Conservation (phyloP, 2,113 vertebrate genomes). For the Petaurus breviceps region DNA sequence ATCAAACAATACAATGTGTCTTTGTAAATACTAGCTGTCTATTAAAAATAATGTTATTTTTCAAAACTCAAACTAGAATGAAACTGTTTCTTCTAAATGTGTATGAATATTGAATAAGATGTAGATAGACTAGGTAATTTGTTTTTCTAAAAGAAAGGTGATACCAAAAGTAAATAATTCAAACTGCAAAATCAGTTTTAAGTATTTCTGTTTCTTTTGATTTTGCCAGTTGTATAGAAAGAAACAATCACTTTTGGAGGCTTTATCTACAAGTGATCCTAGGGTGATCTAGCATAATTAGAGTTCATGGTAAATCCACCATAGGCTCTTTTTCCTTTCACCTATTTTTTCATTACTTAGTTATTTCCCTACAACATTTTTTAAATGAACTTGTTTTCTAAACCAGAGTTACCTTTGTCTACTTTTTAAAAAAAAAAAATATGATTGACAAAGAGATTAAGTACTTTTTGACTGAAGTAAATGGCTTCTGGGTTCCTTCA, state of each 20-base stretch:
- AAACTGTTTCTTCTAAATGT: background rate
- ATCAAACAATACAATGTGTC: background rate
- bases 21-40: background rate
- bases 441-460: background rate
- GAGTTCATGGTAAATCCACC: background rate
- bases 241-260: background rate
- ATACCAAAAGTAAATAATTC: background rate
- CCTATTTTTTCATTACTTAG: background rate
- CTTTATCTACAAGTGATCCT: background rate
- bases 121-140: background rate
- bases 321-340: background rate
- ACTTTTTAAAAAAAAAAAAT: background rate
- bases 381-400: background rate
- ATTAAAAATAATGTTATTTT: background rate
- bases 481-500: background rate
- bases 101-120: background rate
- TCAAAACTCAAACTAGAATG: background rate
- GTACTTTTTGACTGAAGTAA: background rate
- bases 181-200: background rate
- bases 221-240: background rate
- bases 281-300: background rate
- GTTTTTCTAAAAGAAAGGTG: background rate
- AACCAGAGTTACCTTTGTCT: background rate
- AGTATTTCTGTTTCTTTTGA: background rate
- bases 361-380: background rate